Base-by-base conservation (phyloP, 2,888 invertebrate genomes). In the Clusia tigrina region DNA sequence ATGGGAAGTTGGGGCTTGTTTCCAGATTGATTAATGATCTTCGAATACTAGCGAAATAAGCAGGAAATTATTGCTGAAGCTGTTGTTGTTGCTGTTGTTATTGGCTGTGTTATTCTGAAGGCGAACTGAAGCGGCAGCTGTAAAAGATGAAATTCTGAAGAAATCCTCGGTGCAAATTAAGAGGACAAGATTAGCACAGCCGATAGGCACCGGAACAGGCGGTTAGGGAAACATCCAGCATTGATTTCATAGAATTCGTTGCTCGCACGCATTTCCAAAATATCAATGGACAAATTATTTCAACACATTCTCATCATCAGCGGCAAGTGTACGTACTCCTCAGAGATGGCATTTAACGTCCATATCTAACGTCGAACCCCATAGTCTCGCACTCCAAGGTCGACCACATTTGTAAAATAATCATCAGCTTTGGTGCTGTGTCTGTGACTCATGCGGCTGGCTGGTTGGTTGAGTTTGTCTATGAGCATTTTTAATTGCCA, bases 81-180 rank as follows among this genome's bases (percentile, higher is more conserved):
- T n/a, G n/a, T n/a, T n/a, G n/a, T n/a, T n/a, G n/a, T n/a, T n/a
- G n/a, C n/a, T n/a, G n/a, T n/a, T 42, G n/a, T 42, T 42, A 3
- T n/a, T 6, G 42, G 42, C 42, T 9, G 42, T n/a, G 15, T 15
- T 42, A 15, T 6, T 42, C n/a, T 9, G 9, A 42, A 17, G n/a
- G n/a, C n/a, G n/a, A n/a, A n/a, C n/a, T n/a, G n/a, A n/a, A n/a
- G 42, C 32, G 32, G 42, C 42, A 32, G 32, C 32, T 32, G 32
- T 12, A 32, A 32, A 32, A 32, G 12, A 32, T 15, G 42, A 42
- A 42, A 3, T 42, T 42, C 42, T 17, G n/a, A 6, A 17, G n/a
- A 42, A 42, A 42, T 42, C 3, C 12, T 6, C 42, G n/a, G n/a
- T 17, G 42, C n/a, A 42, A 42, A 42, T 42, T 42, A 42, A 42